A percentile compares a stretch with the other conserved stretches of the same genome.
Conservation (phyloP, 1,140 invertebrate species). For the Megathymus violae region DNA sequence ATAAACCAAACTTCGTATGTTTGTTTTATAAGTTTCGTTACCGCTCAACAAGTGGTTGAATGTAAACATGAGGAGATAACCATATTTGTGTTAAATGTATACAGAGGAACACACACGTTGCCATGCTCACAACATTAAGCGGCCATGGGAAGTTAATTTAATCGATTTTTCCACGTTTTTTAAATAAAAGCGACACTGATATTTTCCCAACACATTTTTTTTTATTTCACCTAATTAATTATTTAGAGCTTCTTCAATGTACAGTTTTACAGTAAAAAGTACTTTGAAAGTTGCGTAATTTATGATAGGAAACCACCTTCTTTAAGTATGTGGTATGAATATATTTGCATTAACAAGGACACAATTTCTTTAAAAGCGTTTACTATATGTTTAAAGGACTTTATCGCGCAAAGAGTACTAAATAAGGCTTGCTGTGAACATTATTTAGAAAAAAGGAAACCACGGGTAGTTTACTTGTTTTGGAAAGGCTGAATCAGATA, state of each 20-base stretch:
- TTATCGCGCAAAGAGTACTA: slow-evolving; percentile 74
- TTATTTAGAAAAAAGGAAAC: slow-evolving; percentile 78
- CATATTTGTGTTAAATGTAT: slow-evolving; percentile 59
- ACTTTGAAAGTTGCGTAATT: no score
- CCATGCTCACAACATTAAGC: slow-evolving; percentile 44
- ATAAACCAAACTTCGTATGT: slow-evolving; percentile 44
- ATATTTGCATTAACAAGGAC: slow-evolving; percentile 40
- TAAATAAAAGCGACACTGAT: no score
- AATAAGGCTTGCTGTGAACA: slow-evolving; percentile 67
- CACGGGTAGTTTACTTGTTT: slow-evolving; percentile 70
- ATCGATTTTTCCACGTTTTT: slow-evolving; percentile 39
- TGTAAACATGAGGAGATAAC: slow-evolving; percentile 51
- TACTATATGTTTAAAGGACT: slow-evolving; percentile 75
- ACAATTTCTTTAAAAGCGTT: slow-evolving; percentile 77
- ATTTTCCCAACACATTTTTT: no score
- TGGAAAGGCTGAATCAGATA: slow-evolving; percentile 77
- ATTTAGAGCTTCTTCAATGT: no score
- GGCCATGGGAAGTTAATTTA: slow-evolving; percentile 48
- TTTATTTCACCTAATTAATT: no score
- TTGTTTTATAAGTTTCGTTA: slow-evolving; percentile 51
- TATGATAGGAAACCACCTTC: not conserved
- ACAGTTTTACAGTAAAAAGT: no score
- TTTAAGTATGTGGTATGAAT: not conserved
- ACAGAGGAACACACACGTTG: slow-evolving; percentile 54
- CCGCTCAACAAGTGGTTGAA: slow-evolving; percentile 58